These are phyloP conservation scores for Falco novaeseelandiae DNA, from an alignment of 2,797 vertebrate genomes.

Conservation along the genomic window DNA sequence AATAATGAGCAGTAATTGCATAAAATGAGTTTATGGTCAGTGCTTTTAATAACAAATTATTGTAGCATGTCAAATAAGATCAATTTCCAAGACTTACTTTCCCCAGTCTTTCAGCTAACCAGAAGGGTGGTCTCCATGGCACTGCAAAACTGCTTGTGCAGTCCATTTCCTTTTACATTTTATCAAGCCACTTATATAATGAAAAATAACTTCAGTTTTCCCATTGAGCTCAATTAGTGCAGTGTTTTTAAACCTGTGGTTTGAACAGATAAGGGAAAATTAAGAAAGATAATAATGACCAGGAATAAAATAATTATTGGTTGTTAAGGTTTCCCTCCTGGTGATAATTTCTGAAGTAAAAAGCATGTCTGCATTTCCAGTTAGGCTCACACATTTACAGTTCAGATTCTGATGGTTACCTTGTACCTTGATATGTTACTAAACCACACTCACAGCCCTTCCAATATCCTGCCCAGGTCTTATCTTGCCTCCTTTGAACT, in stretches of 20 bases:
- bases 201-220: neutral
- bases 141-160: neutral
- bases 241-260: neutral
- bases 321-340: neutral
- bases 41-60: neutral
- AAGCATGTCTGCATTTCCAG: neutral
- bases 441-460: neutral
- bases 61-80: neutral
- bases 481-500: neutral
- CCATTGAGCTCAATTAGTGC: neutral
- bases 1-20: neutral
- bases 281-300: neutral
- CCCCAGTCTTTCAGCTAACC: neutral
- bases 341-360: neutral
- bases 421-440: neutral
- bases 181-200: neutral
- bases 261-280: neutral
- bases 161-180: neutral
- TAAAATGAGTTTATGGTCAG: neutral
- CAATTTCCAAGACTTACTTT: neutral
- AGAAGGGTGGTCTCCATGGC: neutral
- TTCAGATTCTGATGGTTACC: neutral
- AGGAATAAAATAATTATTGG: neutral
- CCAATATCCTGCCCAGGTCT: neutral
- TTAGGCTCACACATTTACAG: neutral